Conservation (phyloP, 2,888 invertebrate genomes). For the Prionchulus punctatus region DNA sequence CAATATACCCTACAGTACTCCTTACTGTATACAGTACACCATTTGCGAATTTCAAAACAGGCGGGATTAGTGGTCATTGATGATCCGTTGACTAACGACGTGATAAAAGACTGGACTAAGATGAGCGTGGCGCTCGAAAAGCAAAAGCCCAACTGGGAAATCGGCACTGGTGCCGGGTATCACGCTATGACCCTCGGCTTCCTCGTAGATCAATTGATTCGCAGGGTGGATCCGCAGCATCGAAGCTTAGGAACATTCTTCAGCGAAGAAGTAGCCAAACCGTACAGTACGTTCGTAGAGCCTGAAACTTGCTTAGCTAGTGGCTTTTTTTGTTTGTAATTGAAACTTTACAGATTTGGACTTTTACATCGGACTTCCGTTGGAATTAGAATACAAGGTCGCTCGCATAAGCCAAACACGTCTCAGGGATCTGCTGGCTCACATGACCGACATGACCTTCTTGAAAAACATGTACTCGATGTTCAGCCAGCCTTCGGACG, state of each 20-base stretch:
- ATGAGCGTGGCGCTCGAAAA: constrained; percentile 30
- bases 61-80: constrained; percentile 33
- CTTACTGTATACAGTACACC: no score
- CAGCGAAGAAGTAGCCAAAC: constrained; percentile 17
- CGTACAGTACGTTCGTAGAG: constrained; percentile 4
- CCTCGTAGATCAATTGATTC: constrained; percentile 34
- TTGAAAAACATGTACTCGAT: no score
- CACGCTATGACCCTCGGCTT: constrained; percentile 36
- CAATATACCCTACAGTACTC: no score
- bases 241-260: constrained; percentile 32
- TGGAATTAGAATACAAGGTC: constrained; percentile 24
- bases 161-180: constrained; percentile 34
- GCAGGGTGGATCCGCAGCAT: constrained; percentile 32
- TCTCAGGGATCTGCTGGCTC: no score
- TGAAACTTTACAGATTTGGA: constrained; percentile 30
- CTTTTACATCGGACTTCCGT: constrained; percentile 30
- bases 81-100: constrained; percentile 24
- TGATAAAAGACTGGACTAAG: constrained; percentile 24
- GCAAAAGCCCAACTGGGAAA: constrained; percentile 31
- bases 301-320: no score
- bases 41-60: no score
- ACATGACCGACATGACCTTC: no score
- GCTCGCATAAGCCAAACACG: constrained; percentile 25
- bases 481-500: no score
- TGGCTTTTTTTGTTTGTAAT: no score